Conservation (phyloP, 2,888 invertebrate species). For the Leucophenga maculata region DNA sequence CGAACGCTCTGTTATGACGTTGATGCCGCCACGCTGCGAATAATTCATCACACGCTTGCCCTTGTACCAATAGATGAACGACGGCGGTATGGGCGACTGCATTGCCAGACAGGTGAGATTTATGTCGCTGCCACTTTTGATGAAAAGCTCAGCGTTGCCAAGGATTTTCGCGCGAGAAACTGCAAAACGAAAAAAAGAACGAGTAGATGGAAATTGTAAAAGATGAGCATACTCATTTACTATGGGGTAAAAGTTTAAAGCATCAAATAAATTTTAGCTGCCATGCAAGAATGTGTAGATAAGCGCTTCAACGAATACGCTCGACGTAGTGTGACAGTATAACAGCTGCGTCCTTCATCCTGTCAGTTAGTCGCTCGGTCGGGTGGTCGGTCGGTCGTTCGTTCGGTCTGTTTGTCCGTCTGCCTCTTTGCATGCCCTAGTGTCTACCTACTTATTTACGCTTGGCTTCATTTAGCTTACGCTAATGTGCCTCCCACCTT, state of each 20-base stretch:
- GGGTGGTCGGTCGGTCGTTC: no score
- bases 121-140: conserved; percentile 93
- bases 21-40: conserved; percentile 89
- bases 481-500: neutral
- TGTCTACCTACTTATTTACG: conserved; percentile 14
- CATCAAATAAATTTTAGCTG: conserved; percentile 14
- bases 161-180: conserved; percentile 92
- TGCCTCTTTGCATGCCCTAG: neutral
- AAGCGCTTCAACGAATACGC: no score
- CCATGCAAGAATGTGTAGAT: neutral
- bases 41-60: conserved; percentile 89
- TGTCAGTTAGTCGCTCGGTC: no score
- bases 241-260: conserved; percentile 7
- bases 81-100: conserved; percentile 79
- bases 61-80: conserved; percentile 90
- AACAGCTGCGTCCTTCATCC: conserved; percentile 1
- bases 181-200: conserved; percentile 70
- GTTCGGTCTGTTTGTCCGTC: neutral
- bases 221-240: conserved; percentile 7
- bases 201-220: conserved; percentile 27
- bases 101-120: conserved; percentile 92
- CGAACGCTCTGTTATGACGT: conserved; percentile 89
- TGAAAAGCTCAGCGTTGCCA: conserved; percentile 89
- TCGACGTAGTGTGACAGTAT: neutral
- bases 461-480: conserved; percentile 17